Base-by-base conservation (phyloP, 2,888 invertebrate species). In the Autographa gamma region DNA sequence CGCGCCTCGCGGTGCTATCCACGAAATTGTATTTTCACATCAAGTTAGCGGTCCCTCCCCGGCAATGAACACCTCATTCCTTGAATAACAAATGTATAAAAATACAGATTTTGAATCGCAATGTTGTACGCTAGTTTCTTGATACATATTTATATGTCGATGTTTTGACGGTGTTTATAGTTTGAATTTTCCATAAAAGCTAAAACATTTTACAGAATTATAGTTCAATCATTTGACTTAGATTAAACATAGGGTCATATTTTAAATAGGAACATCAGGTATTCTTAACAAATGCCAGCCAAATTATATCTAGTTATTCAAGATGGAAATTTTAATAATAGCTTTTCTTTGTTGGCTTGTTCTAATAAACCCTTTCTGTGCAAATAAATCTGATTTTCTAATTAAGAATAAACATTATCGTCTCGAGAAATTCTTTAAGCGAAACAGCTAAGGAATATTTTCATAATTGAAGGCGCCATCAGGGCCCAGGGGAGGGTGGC, bases 321-420 rank as follows among this genome's bases (percentile, higher is more conserved):
- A 75, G 43, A 67, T 74, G 54, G 48, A 79, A 67, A 69, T 79
- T 77, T 77, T 74, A 83, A 79, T 83, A 66, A 79, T 54, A 43
- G 16, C 67, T 76, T 82, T 83, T 79, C 86, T 82, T 84, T 84
- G 87, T 83, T 73, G 69, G 71, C 75, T 81, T 84, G 76, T 85
- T 74, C 85, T 87, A 84, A 82, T 82, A 83, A 83, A 79, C 75
- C 79, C 79, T 76, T 81, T 85, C 79, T 79, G 65, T 77, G 63
- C 78, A 74, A 88, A 87, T 83, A 88, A 90, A 89, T 89, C 87
- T 80, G 85, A 89, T 91, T 90, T 90, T 89, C 83, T 87, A 87
- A 90, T 90, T 89, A 90, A 88, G 88, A 84, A 86, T 86, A 90
- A 82, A 88, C 85, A 90, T 90, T 88, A 88, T 83, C 82, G 83